Percentiles rank a stretch among this genome's conserved stretches.
Conservation (phyloP, 2,888 invertebrate species). For the Sarcophaga caerulescens region DNA sequence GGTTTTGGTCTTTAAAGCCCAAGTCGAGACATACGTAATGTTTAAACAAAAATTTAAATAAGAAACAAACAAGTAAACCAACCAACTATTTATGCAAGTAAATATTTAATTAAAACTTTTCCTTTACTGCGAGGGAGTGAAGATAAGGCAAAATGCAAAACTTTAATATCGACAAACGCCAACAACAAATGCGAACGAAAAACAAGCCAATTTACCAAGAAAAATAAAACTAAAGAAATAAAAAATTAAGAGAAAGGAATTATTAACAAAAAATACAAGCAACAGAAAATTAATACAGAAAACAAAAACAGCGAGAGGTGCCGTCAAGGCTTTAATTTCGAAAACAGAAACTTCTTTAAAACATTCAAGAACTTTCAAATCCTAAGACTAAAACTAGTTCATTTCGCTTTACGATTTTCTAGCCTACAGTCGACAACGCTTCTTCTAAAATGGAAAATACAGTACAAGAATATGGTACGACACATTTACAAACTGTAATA, state of each 20-base stretch:
- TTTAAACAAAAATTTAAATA: neutral
- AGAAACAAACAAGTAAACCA: neutral
- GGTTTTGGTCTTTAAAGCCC: too few species aligned
- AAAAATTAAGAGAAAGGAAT: neutral
- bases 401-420: too few species aligned
- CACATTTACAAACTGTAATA: neutral
- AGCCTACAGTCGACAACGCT: too few species aligned
- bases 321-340: too few species aligned
- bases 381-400: too few species aligned
- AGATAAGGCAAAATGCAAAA: conserved; percentile 4
- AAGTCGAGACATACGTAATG: too few species aligned
- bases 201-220: conserved; percentile 32
- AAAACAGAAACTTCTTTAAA: too few species aligned
- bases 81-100: conserved; percentile 21
- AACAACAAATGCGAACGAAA: conserved; percentile 7
- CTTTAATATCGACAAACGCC: neutral
- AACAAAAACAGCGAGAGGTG: too few species aligned
- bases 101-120: conserved; percentile 58
- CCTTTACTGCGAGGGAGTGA: neutral
- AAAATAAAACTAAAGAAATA: neutral
- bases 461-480: too few species aligned
- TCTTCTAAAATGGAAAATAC: too few species aligned
- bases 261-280: neutral
- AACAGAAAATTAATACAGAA: too few species aligned
- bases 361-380: too few species aligned